A percentile compares a stretch with the other conserved stretches of the same genome.
phyloP scores from a whole-genome alignment of 1,140 invertebrate species.

The Eumeta japonica region DNA sequence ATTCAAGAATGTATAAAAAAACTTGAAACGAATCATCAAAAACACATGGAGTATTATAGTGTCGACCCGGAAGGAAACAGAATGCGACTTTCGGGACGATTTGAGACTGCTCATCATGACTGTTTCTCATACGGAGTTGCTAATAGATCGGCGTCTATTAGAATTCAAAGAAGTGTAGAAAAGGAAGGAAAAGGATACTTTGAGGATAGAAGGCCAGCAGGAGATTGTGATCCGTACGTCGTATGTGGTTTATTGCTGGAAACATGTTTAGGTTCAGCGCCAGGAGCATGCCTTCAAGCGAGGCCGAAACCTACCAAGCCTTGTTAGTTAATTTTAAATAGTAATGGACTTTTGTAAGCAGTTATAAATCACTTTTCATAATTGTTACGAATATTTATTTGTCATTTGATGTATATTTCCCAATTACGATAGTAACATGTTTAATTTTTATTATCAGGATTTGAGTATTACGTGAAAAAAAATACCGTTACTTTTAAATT shows the following conservation, averaged over 20 bases:
- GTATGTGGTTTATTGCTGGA: conserved; percentile 72
- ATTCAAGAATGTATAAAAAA: conserved; percentile 81
- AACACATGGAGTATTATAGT: conserved; percentile 89
- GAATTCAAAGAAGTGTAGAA: conserved; percentile 78
- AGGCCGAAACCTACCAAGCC: too few relatives aligned
- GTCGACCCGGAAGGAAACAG: conserved; percentile 82
- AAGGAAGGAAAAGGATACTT: conserved; percentile 88
- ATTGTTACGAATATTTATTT: too few relatives aligned
- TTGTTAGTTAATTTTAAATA: too few relatives aligned
- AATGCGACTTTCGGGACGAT: conserved; percentile 80
- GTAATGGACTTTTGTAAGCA: too few relatives aligned
- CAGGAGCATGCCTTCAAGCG: too few relatives aligned
- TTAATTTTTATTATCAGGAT: too few relatives aligned
- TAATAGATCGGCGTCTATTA: conserved; percentile 74
- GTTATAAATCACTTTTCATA: too few relatives aligned
- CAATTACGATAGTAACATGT: too few relatives aligned
- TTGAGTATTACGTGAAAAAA: too few relatives aligned
- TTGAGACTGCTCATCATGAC: conserved; percentile 84
- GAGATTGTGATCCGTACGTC: conserved; percentile 90
- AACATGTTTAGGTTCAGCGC: conserved; percentile 18
- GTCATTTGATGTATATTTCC: too few relatives aligned
- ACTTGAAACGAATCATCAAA: conserved; percentile 76
- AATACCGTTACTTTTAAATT: too few relatives aligned
- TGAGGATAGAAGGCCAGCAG: conserved; percentile 89
- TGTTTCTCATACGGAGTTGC: conserved; percentile 77